Percentiles rank a stretch among this genome's conserved stretches.
Evolutionary conservation across 1,140 invertebrate species (phyloP).

Genomic region (Neotoxoptera formosana): DNA sequence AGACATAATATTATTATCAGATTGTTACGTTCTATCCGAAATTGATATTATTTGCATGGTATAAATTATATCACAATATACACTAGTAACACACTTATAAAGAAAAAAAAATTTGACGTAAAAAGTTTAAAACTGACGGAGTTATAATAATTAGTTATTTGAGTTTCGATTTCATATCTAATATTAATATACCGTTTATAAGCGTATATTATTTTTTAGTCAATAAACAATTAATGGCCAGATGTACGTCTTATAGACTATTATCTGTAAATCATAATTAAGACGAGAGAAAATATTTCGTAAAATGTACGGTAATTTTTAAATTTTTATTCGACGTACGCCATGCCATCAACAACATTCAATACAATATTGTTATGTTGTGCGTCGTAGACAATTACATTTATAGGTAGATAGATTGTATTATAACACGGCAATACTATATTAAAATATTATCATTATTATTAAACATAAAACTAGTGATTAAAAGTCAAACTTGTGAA

Average conservation of each 20-base stretch:
- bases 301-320: background rate
- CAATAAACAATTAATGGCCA: conserved; percentile 2
- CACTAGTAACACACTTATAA: background rate
- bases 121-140: background rate
- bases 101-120: background rate
- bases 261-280: background rate
- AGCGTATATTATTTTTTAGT: background rate
- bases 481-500: conserved; percentile 40
- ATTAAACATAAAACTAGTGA: conserved; percentile 13
- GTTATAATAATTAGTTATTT: background rate
- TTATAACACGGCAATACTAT: background rate
- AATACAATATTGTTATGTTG: background rate
- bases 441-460: background rate
- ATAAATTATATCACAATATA: background rate
- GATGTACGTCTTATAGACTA: background rate
- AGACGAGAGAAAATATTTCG: background rate
- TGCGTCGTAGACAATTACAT: background rate
- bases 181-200: background rate
- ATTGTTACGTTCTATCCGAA: background rate
- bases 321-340: background rate
- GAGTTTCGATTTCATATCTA: background rate
- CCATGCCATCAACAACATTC: background rate
- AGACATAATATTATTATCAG: background rate
- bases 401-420: background rate
- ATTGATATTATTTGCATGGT: background rate